A percentile compares a stretch with the other conserved stretches of the same genome.
Conservation (phyloP, 1,140 invertebrate species). For the Panulirus ornatus region DNA sequence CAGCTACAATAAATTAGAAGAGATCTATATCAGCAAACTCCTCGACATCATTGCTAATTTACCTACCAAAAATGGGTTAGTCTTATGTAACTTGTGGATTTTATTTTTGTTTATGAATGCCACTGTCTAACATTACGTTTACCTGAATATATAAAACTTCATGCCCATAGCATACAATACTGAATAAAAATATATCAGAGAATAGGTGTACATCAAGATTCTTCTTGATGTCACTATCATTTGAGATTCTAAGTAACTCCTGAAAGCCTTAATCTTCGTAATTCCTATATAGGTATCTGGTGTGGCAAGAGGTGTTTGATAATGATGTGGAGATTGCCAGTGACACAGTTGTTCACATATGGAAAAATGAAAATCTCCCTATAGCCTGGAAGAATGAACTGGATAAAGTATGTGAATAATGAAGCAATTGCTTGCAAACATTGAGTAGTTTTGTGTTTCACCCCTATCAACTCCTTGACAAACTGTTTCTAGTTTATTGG, state of each 20-base stretch:
- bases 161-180: too few species aligned
- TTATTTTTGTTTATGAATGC: neutral
- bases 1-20: constrained; percentile 82
- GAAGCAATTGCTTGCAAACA: too few species aligned
- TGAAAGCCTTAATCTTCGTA: too few species aligned
- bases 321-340: constrained; percentile 84
- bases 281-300: constrained; percentile 84
- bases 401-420: constrained; percentile 8
- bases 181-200: too few species aligned
- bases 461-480: too few species aligned
- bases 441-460: too few species aligned
- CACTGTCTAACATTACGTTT: constrained; percentile 5
- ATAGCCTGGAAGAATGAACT: constrained; percentile 22
- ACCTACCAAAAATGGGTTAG: constrained; percentile 73
- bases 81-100: neutral
- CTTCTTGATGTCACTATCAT: too few species aligned
- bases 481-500: too few species aligned
- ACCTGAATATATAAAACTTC: constrained; percentile 40
- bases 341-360: constrained; percentile 87
- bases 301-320: constrained; percentile 96
- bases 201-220: too few species aligned
- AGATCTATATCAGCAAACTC: constrained; percentile 85
- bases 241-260: too few species aligned
- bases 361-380: constrained; percentile 79
- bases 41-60: constrained; percentile 77